These are phyloP conservation scores for Pachyseris speciosa DNA, from an alignment of 64 coral and sea anemone genomes.

Conservation along the genomic window DNA sequence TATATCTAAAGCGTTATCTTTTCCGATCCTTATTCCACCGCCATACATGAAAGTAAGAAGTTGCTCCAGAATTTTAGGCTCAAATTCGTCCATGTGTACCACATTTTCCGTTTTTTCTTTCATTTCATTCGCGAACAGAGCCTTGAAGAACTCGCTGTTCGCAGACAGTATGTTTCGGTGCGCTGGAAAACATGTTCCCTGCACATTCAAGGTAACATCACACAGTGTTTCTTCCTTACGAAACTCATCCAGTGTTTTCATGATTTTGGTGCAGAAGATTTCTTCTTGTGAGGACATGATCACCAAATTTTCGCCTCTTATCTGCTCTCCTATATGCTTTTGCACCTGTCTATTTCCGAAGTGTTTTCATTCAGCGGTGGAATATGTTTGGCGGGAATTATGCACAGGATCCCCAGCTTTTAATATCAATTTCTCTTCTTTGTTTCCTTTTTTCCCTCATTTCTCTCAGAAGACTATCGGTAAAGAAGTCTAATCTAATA, in stretches of 20 bases:
- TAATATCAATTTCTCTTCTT: too few species aligned
- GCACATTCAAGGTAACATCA: conserved; percentile 76
- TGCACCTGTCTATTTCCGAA: not conserved
- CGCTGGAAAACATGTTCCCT: conserved; percentile 52
- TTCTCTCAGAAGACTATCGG: too few species aligned
- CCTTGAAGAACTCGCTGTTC: conserved; percentile 80
- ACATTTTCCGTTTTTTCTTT: conserved; percentile 78
- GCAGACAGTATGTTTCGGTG: conserved; percentile 87
- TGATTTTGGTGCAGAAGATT: conserved; percentile 47
- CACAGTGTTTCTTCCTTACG: conserved; percentile 84
- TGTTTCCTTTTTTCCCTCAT: too few species aligned
- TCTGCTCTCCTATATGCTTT: too few species aligned
- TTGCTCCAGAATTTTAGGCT: conserved; percentile 66
- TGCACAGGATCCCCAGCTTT: too few species aligned
- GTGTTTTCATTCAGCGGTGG: conserved; percentile 19
- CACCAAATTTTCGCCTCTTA: not conserved
- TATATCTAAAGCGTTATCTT: conserved; percentile 70
- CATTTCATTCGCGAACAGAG: conserved; percentile 89
- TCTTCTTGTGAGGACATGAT: conserved; percentile 50
- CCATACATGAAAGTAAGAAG: conserved; percentile 85
- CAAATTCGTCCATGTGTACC: conserved; percentile 74
- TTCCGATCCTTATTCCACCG: conserved; percentile 50
- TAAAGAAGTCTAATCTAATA: too few species aligned
- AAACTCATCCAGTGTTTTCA: conserved; percentile 81
- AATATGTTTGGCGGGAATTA: too few species aligned